These are phyloP conservation scores for Strigamia transsilvanica DNA, from an alignment of 2,888 invertebrate genomes.

Conservation along the genomic window DNA sequence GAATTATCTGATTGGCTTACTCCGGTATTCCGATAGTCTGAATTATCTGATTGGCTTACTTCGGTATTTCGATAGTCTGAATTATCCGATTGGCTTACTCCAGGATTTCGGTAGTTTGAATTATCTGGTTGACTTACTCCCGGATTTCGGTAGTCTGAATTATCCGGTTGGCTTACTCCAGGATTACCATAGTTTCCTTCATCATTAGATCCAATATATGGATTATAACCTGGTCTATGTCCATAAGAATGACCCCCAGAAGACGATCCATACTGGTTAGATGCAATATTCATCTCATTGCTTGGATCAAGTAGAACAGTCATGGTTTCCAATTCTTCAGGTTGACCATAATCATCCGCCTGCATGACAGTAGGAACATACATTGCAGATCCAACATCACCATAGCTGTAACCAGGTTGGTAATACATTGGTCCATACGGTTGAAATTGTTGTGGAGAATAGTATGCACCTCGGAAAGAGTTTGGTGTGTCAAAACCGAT, in stretches of 20 bases:
- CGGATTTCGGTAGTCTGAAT: background rate
- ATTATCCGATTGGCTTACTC: too few species aligned
- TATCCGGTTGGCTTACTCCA: background rate
- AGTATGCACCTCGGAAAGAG: slow-evolving; percentile 1
- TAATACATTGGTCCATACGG: slow-evolving; percentile 48
- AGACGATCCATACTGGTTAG: background rate
- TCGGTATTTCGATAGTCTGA: too few species aligned
- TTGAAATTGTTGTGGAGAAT: slow-evolving; percentile 7
- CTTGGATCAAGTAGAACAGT: background rate
- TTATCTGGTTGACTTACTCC: background rate
- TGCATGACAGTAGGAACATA: background rate
- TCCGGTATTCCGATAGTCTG: too few species aligned
- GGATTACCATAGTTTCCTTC: background rate
- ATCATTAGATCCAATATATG: background rate
- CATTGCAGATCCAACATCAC: background rate
- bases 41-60: too few species aligned
- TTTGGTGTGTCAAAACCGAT: background rate
- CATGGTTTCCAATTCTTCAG: slow-evolving; percentile 46
- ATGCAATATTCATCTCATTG: background rate
- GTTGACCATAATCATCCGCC: background rate
- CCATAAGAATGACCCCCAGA: background rate
- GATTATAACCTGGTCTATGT: background rate
- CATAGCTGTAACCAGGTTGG: background rate
- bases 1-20: too few species aligned
- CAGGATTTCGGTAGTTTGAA: too few species aligned